Base-by-base conservation (phyloP, 2,888 invertebrate genomes). In the Drosophila monieri region DNA sequence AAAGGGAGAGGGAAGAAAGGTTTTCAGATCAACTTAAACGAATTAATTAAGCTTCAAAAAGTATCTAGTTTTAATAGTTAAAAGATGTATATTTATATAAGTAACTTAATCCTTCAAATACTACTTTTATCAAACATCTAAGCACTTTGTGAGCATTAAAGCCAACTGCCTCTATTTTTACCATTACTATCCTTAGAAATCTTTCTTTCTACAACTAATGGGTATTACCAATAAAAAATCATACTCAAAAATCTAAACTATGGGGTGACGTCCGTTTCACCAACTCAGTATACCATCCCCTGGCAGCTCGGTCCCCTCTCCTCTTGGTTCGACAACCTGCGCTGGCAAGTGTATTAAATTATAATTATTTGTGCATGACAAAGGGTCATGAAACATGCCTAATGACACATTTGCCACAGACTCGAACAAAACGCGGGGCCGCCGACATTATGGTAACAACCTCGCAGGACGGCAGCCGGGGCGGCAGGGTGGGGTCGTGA, bases 291-390 rank as follows among this genome's bases (percentile, higher is more conserved):
- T 27, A 41, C 39, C 47, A 47, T 14, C n/a, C 12, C 27, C 6
- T 14, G 39, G 15, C 32, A 14, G 37, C 18, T 4, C 37, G 6
- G n/a, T 21, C 27, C 41, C 44, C 47, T 32, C 47, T 9, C 14
- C 47, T 9, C 18, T 1, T 21, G 23, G 44, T 1, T 39, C 18
- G 27, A 35, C 69, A 67, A 80, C 81, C 74, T 74, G 73, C 80
- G 73, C 80, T 48, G 75, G 73, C 81, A 88, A 86, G 90, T 88
- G 89, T 86, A 88, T 89, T 88, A 89, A 89, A 89, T 89, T 89
- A 89, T 89, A 89, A 89, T 89, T 89, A 89, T 89, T 88, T 89
- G 89, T 88, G 89, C 89, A 89, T 89, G 89, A 87, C 89, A 89
- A 85, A 88, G 86, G 84, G 87, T 89, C 85, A 83, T 87, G 85